Evolutionary conservation across 2,888 invertebrate species (phyloP).

Genomic region (Eupithecia subfuscata): DNA sequence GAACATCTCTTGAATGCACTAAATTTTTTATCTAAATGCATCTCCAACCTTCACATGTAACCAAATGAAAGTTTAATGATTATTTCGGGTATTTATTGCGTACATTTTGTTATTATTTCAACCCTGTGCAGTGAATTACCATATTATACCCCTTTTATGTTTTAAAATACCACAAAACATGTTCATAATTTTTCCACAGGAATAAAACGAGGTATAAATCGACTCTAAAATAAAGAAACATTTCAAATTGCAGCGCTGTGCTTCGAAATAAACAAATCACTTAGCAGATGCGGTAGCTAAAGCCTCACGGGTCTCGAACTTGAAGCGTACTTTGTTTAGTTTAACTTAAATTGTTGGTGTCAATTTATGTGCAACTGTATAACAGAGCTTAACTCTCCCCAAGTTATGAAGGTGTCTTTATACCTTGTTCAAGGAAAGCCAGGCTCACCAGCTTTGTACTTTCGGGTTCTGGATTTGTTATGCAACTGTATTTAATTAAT

Average conservation of each 20-base stretch:
- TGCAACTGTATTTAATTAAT: slow-evolving; percentile 8
- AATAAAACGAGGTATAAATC: not conserved
- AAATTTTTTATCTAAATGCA: not conserved
- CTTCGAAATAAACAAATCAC: slow-evolving; percentile 42
- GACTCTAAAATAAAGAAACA: not conserved
- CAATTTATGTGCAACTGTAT: slow-evolving; percentile 45
- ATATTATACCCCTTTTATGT: not conserved
- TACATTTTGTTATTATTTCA: too few relatives aligned
- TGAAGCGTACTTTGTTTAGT: slow-evolving; percentile 41
- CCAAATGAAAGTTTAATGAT: not conserved
- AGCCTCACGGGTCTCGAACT: slow-evolving; percentile 37
- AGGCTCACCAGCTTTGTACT: slow-evolving; percentile 14
- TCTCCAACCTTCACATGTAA: not conserved
- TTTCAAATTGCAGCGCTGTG: slow-evolving; percentile 22
- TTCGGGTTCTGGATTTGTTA: not conserved
- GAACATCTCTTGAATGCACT: not conserved
- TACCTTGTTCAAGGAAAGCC: slow-evolving; percentile 26
- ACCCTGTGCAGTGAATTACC: too few relatives aligned
- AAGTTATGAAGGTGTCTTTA: slow-evolving; percentile 35
- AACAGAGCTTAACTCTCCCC: slow-evolving; percentile 34
- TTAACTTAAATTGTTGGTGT: slow-evolving; percentile 47
- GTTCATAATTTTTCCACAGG: not conserved
- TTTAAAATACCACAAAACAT: not conserved
- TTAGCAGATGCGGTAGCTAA: slow-evolving; percentile 36
- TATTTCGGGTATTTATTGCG: not conserved